Evolutionary conservation across 1,140 invertebrate species (phyloP).

Genomic region (Euborellia annulipes): DNA sequence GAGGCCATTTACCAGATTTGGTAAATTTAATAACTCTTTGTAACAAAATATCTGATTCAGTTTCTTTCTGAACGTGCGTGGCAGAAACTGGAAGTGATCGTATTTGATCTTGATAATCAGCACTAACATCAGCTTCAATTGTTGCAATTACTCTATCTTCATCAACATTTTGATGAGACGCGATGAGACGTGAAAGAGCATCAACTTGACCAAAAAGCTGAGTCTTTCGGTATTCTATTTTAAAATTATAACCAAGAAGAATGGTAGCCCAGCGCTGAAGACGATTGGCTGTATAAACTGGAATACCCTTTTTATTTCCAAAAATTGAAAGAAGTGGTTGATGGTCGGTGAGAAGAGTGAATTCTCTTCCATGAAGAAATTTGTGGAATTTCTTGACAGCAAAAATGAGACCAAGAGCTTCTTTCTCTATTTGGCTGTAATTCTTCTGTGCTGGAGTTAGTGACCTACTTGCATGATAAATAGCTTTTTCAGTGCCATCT

Average conservation of each 20-base stretch:
- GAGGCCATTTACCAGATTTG: neutral
- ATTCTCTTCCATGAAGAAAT: conserved; percentile 26
- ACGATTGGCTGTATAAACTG: conserved; percentile 17
- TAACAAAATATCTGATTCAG: conserved; percentile 1
- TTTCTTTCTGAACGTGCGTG: neutral
- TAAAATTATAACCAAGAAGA: conserved; percentile 21
- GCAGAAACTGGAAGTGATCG: conserved; percentile 3
- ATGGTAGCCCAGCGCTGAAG: conserved; percentile 23
- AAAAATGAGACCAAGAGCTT: conserved; percentile 32
- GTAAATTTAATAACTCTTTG: neutral
- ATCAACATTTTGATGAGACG: neutral
- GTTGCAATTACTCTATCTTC: neutral
- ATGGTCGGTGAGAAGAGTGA: conserved; percentile 25
- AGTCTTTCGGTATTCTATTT: conserved; percentile 17
- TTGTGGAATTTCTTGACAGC: conserved; percentile 32
- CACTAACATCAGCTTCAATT: neutral
- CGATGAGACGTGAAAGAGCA: neutral
- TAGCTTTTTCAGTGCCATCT: conserved; percentile 26
- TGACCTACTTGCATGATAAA: conserved; percentile 30
- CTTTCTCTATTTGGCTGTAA: conserved; percentile 36
- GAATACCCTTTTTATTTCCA: conserved; percentile 15
- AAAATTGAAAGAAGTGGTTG: conserved; percentile 23
- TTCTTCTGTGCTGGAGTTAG: conserved; percentile 29
- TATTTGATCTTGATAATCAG: conserved; percentile 3
- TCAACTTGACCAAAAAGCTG: neutral